Conservation (phyloP, 2,888 invertebrate genomes). For the Pyrocoelia pectoralis region DNA sequence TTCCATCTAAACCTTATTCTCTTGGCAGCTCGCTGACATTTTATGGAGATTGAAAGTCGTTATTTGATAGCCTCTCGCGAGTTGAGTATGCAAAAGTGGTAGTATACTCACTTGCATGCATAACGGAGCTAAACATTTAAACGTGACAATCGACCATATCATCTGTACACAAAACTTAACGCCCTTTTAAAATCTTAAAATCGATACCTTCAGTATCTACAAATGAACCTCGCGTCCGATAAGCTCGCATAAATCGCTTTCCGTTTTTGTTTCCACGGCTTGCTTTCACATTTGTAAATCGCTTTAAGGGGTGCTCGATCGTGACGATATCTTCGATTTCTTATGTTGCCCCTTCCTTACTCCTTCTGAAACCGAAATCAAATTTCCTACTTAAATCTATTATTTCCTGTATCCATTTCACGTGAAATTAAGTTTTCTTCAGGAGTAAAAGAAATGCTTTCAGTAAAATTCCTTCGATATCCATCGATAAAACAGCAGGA, state of each 20-base stretch:
- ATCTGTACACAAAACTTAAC: neutral
- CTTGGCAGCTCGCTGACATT: slow-evolving; percentile 5
- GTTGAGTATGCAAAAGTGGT: slow-evolving; percentile 3
- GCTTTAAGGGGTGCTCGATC: neutral
- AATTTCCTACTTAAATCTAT: neutral
- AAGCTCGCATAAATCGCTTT: neutral
- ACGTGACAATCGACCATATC: neutral
- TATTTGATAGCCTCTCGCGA: slow-evolving; percentile 11
- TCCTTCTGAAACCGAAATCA: neutral
- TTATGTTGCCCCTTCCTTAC: neutral
- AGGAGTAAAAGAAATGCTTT: neutral
- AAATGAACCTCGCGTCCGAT: neutral
- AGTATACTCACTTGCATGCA: slow-evolving; percentile 2
- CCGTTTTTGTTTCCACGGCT: neutral
- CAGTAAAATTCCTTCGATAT: neutral
- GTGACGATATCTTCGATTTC: slow-evolving; percentile 1
- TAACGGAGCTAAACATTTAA: neutral
- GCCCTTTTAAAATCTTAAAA: neutral
- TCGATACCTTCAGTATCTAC: neutral
- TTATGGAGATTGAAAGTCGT: slow-evolving; percentile 13
- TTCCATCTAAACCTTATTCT: slow-evolving; percentile 4
- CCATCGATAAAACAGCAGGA: neutral
- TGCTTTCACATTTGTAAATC: neutral
- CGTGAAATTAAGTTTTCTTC: slow-evolving; percentile 1
- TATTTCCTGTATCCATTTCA: slow-evolving; percentile 1